Evolutionary conservation across 37 sponge, comb jelly and placozoan species (phyloP), one percentile per base, ranked within the genome.

Genomic region (Spongilla lacustris): DNA sequence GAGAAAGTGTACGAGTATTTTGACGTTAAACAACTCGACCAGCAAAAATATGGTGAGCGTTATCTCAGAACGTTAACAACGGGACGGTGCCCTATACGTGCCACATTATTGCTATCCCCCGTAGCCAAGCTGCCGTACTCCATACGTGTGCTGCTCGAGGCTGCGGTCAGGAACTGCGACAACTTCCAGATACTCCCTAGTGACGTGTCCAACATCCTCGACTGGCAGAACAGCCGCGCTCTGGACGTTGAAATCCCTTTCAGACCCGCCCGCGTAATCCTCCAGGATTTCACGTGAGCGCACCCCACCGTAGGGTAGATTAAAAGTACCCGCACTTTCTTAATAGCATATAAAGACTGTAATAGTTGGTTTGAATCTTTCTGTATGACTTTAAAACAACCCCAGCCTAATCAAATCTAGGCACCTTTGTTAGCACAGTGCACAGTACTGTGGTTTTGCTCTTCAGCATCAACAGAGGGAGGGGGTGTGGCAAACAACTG

Each of bases 241-340:
- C 34, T 82, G 46, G 36, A 27, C 4, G 92, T 96, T 21, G 96
- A 96, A 82, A 96, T 96, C 28, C 92, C 96, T 0, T 96, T 96
- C 83, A 85, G 81, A n/a, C 96, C 96, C 27, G 81, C 94, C 22
- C 69, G 96, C 17, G 96, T 96, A 35, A 90, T 96, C 35, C 76
- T 96, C 21, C 96, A 96, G 68, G 96, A 96, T 78, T 96, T 96
- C 66, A 96, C 96, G 92, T 95, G 24, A 69, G 95, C 83, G 33
- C n/a, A n/a, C n/a, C n/a, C n/a, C n/a, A n/a, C 75, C 8, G 26
- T 82, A 6, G 21, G 22, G n/a, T n/a, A n/a, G n/a, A n/a, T n/a
- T 41, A 41, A 41, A 41, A 41, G 41, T 41, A 6, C 41, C 3
- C 41, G 41, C n/a, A n/a, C n/a, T n/a, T n/a, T n/a, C n/a, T n/a